phyloP scores from a whole-genome alignment of 2,888 invertebrate genomes.

The Zhuqinia jingwanae region DNA sequence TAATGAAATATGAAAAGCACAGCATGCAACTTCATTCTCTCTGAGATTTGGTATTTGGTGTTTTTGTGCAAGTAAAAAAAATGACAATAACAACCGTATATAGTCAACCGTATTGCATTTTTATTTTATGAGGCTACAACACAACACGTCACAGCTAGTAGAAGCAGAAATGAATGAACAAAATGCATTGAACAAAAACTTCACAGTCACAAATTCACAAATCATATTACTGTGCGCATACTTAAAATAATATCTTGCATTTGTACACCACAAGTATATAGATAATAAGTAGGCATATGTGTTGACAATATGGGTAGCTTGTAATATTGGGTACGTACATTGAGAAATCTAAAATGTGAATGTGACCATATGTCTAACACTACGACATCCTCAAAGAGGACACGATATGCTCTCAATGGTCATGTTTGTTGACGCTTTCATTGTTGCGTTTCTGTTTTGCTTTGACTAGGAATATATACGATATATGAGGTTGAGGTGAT shows the following conservation, averaged over 20 bases:
- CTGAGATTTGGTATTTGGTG: background rate
- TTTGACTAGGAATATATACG: too few relatives aligned
- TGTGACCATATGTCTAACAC: constrained; percentile 32
- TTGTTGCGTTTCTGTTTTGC: constrained; percentile 31
- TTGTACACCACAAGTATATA: too few relatives aligned
- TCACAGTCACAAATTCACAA: too few relatives aligned
- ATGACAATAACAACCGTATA: too few relatives aligned
- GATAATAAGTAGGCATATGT: background rate
- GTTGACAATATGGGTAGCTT: background rate
- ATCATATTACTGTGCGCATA: too few relatives aligned
- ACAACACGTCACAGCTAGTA: too few relatives aligned
- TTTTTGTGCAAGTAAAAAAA: background rate
- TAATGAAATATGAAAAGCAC: constrained; percentile 44
- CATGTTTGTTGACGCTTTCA: constrained; percentile 33
- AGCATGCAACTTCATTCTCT: constrained; percentile 25
- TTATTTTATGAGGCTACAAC: too few relatives aligned
- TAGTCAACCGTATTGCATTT: too few relatives aligned
- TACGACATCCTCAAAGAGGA: background rate
- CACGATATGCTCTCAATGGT: constrained; percentile 43
- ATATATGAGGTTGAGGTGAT: constrained; percentile 46
- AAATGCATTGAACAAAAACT: too few relatives aligned
- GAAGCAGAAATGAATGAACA: too few relatives aligned
- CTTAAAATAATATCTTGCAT: too few relatives aligned
- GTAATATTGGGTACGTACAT: background rate
- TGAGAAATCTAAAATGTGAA: constrained; percentile 44